phyloP scores from a whole-genome alignment of 2,888 invertebrate species.

The Trissolcus japonicus region DNA sequence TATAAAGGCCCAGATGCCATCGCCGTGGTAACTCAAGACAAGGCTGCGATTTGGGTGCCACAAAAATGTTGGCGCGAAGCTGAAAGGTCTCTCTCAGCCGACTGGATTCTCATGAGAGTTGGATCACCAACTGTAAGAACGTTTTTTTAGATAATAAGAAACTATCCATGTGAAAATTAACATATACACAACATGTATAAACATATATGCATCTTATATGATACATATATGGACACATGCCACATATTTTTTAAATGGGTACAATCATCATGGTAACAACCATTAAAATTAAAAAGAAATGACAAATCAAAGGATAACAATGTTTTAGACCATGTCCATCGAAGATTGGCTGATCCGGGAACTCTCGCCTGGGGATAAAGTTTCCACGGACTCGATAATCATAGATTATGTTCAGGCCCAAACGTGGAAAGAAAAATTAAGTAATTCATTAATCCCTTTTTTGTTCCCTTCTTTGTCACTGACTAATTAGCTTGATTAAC shows the following conservation, averaged over 20 bases:
- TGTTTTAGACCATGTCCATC: conserved; percentile 34
- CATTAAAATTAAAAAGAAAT: background rate
- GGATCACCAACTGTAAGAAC: conserved; percentile 39
- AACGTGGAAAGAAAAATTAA: conserved; percentile 43
- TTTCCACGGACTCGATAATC: conserved; percentile 40
- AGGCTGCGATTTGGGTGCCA: conserved; percentile 55
- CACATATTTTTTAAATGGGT: too few species aligned
- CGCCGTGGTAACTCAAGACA: conserved; percentile 55
- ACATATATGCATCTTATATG: too few species aligned
- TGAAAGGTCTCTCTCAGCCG: conserved; percentile 45
- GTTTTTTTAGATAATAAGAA: background rate
- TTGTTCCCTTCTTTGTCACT: background rate
- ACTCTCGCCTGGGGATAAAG: conserved; percentile 50
- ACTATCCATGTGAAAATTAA: too few species aligned
- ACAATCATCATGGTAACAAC: too few species aligned
- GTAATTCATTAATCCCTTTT: conserved; percentile 9
- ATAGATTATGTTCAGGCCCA: conserved; percentile 44
- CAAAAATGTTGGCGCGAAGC: conserved; percentile 45
- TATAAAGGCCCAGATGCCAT: conserved; percentile 47
- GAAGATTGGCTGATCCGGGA: conserved; percentile 51
- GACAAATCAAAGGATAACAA: background rate
- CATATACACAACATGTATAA: too few species aligned
- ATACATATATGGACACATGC: too few species aligned
- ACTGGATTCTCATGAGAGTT: conserved; percentile 57
- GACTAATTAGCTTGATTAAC: background rate